These are phyloP conservation scores for Sebastes hubbsi DNA, from an alignment of 2,797 vertebrate species.

Conservation along the genomic window DNA sequence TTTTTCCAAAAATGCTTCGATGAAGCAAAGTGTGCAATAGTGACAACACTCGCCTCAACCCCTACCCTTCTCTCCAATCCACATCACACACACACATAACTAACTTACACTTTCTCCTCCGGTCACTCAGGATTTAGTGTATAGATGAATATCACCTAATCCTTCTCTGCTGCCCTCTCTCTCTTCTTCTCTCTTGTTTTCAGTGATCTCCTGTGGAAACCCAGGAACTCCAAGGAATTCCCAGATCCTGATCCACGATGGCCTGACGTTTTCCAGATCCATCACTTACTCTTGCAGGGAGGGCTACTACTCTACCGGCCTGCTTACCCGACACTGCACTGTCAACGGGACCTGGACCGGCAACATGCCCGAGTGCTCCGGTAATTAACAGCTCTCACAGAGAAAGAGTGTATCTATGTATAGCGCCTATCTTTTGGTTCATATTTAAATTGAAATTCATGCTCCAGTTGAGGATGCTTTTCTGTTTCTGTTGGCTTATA, in stretches of 20 bases:
- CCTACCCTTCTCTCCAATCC: background rate
- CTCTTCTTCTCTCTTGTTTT: background rate
- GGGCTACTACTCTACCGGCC: constrained; percentile 92
- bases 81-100: background rate
- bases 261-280: constrained; percentile 93
- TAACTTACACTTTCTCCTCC: background rate
- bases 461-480: background rate
- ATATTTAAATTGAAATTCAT: background rate
- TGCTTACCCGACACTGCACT: constrained; percentile 96
- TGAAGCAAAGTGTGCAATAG: background rate
- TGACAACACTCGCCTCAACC: background rate
- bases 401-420: background rate
- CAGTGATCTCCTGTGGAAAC: constrained; percentile 97
- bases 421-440: background rate
- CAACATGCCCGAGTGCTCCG: constrained; percentile 92
- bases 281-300: constrained; percentile 94
- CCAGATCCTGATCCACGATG: constrained; percentile 90
- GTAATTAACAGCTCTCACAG: constrained; percentile 69
- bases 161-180: background rate
- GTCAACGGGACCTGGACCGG: constrained; percentile 98
- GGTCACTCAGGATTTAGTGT: background rate
- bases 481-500: background rate
- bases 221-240: constrained; percentile 95
- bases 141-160: background rate
- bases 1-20: background rate